These are phyloP conservation scores for Ganaspis sp. DNA, from an alignment of 1,140 invertebrate genomes.

Conservation along the genomic window DNA sequence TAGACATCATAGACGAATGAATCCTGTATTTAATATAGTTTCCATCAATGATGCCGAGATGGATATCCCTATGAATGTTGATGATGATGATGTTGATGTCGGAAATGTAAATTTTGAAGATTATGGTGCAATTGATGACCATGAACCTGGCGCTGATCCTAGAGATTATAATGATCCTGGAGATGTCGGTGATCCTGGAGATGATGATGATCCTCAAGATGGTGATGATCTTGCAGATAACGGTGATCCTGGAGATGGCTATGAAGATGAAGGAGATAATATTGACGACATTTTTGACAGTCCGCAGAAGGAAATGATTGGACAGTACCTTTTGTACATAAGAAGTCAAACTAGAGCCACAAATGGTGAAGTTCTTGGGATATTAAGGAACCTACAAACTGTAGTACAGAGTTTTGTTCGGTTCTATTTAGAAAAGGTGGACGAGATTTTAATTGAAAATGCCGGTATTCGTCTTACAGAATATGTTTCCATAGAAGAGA, in stretches of 20 bases:
- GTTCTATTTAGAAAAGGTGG: neutral
- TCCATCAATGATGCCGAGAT: neutral
- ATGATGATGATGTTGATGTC: neutral
- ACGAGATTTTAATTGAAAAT: neutral
- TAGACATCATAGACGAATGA: neutral
- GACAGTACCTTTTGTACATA: neutral
- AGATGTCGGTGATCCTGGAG: neutral
- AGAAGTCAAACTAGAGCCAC: neutral
- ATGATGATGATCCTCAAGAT: neutral
- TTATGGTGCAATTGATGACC: neutral
- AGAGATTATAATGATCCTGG: neutral
- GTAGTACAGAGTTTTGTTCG: neutral
- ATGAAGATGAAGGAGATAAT: neutral
- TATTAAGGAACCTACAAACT: neutral
- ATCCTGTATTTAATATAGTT: neutral
- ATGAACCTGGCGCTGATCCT: too few relatives aligned
- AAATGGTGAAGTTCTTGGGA: neutral
- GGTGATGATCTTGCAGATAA: neutral
- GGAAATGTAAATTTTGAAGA: neutral
- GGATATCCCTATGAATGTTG: neutral
- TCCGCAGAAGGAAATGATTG: neutral
- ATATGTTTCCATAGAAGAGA: neutral
- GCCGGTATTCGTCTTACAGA: neutral
- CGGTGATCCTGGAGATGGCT: neutral
- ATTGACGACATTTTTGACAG: neutral